These are phyloP conservation scores for Gopherus flavomarginatus DNA, from an alignment of 2,113 vertebrate genomes.

Conservation along the genomic window DNA sequence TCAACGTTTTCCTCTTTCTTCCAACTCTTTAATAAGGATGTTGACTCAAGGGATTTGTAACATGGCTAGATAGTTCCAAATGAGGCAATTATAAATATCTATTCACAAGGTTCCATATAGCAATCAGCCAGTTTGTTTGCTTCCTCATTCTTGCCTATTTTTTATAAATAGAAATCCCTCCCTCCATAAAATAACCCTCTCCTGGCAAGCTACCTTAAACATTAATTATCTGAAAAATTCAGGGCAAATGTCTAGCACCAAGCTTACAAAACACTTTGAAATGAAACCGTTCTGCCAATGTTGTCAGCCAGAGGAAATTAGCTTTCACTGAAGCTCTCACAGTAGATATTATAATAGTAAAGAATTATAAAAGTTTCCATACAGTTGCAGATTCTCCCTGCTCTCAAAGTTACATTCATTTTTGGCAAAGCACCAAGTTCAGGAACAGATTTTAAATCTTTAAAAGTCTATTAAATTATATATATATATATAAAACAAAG, in stretches of 20 bases:
- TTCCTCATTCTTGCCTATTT: background rate
- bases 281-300: background rate
- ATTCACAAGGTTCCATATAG: background rate
- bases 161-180: background rate
- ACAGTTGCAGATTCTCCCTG: background rate
- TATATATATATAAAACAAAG: background rate
- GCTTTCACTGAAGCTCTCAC: background rate
- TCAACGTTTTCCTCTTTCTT: fast-evolving
- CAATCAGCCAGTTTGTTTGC: background rate
- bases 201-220: background rate
- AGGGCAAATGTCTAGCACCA: background rate
- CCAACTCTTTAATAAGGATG: background rate
- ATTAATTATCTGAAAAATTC: conserved; percentile 30
- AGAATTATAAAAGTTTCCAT: background rate
- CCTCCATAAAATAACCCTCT: background rate
- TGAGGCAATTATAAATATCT: background rate
- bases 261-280: background rate
- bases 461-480: conserved; percentile 28
- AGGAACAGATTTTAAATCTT: conserved; percentile 9
- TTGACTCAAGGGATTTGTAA: background rate
- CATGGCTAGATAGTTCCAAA: background rate
- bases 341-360: background rate
- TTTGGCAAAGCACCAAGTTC: conserved; percentile 19
- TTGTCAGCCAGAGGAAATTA: background rate
- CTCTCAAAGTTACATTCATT: background rate